Base-by-base conservation (phyloP, 2,113 vertebrate genomes). In the Orthochromis malagaraziensis region DNA sequence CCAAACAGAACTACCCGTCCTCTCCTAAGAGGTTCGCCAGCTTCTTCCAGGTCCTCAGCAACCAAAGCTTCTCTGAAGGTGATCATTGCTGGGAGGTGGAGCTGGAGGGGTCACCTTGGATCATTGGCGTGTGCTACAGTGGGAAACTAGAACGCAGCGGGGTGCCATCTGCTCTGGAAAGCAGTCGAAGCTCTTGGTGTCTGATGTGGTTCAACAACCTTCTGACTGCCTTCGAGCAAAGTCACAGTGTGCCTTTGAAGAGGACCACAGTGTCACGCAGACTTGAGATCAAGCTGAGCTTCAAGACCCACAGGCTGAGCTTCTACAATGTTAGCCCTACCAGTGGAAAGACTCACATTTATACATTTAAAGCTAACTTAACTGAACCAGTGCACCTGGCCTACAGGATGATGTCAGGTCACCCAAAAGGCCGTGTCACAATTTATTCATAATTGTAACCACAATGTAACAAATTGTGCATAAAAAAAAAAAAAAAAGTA, bases 111-210 rank as follows among this genome's bases (percentile, higher is more conserved):
- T 96, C 96, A 3, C 55, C 94, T 21, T 97, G 97, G 57, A 94
- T 95, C 79, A 47, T 98, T 9, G 97, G 97, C 1, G 21, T 97
- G 85, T 97, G 84, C 11, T 95, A 95, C 93, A 84, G 89, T 10
- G 95, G 92, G 75, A 96, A 95, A 80, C 88, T 97, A 2, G 91
- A 96, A 7, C 93, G 97, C 4, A 94, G 91, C 6, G 97, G 97
- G 51, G n/a, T 97, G 91, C 84, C 96, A 81, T 93, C 97, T 3
- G 97, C 96, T 29, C 95, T 97, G 84, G 97, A 93, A 0, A 96
- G 97, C 79, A 97, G 96, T 79, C 88, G 82, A 31, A 96, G 93
- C 88, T 97, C 97, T 82, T 97, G 97, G 97, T 97, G 96, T 84
- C 94, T 97, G 42, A 96, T 97, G 83, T 96, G 96, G 97, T 97